A percentile compares a stretch with the other conserved stretches of the same genome.
phyloP scores from a whole-genome alignment of 2,797 vertebrate genomes.

The Falco novaeseelandiae region DNA sequence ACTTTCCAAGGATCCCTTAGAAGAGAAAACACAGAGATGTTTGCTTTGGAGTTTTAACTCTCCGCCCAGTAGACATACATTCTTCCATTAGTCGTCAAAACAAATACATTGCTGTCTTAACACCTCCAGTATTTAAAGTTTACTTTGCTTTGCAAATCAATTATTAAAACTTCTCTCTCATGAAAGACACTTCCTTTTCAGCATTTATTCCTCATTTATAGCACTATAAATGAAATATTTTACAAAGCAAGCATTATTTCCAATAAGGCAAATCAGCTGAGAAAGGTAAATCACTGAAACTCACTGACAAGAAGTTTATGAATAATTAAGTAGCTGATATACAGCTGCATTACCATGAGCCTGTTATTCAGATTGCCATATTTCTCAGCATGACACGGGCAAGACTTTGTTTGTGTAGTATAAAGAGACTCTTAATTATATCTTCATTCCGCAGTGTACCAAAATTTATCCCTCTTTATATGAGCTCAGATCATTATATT shows the following conservation, averaged over 20 bases:
- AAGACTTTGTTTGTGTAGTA: slow-evolving; percentile 19
- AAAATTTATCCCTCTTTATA: not conserved
- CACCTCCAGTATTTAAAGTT: not conserved
- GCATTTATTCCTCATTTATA: not conserved
- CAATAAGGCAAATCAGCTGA: slow-evolving; percentile 11
- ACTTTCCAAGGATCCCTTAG: not conserved
- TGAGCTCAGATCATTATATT: not conserved
- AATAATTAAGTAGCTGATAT: slow-evolving; percentile 39
- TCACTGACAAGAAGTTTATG: not conserved
- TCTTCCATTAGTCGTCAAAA: not conserved
- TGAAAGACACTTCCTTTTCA: not conserved
- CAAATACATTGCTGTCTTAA: not conserved
- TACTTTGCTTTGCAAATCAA: not conserved
- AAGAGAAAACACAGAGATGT: not conserved
- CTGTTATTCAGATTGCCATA: not conserved
- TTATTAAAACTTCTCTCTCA: not conserved
- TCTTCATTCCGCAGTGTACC: slow-evolving; percentile 8
- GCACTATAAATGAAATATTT: not conserved
- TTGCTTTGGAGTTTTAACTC: not conserved
- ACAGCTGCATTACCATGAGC: not conserved
- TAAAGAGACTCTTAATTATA: slow-evolving; percentile 58
- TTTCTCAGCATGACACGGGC: not conserved
- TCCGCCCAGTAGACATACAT: not conserved
- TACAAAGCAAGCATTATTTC: not conserved
- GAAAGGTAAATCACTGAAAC: slow-evolving; percentile 17